Conservation (phyloP, 2,888 invertebrate genomes). For the Dasysyrphus tricinctus region DNA sequence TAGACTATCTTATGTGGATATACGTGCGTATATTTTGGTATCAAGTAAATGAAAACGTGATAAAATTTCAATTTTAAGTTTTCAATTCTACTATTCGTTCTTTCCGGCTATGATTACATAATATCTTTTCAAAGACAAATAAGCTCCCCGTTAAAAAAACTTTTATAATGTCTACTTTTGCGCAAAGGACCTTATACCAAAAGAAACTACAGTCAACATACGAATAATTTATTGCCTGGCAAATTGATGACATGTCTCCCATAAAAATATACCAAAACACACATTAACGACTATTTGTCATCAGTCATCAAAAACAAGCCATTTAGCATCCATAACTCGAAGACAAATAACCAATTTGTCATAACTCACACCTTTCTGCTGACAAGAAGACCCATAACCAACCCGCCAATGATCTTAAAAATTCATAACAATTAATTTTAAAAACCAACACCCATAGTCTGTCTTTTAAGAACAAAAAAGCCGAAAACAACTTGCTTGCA, state of each 20-base stretch:
- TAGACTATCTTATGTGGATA: too few relatives aligned
- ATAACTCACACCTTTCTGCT: slow-evolving; percentile 57
- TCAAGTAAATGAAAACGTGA: too few relatives aligned
- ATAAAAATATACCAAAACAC: slow-evolving; percentile 23
- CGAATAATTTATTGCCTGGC: neutral
- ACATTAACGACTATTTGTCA: slow-evolving; percentile 19
- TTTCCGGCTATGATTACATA: too few relatives aligned
- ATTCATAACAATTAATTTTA: slow-evolving; percentile 63
- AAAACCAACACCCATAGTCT: slow-evolving; percentile 47
- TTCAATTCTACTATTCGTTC: too few relatives aligned
- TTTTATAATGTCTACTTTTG: too few relatives aligned
- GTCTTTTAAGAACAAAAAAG: slow-evolving; percentile 41
- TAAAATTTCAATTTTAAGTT: too few relatives aligned
- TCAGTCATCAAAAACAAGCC: neutral
- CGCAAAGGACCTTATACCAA: neutral
- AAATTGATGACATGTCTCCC: slow-evolving; percentile 4
- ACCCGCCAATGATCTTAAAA: slow-evolving; percentile 54
- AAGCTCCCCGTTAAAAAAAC: too few relatives aligned
- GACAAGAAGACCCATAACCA: slow-evolving; percentile 18
- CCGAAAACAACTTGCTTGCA: slow-evolving; percentile 10
- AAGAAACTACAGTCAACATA: neutral
- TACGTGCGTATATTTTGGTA: too few relatives aligned
- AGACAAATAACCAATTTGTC: slow-evolving; percentile 58
- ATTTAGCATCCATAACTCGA: slow-evolving; percentile 23
- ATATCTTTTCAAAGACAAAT: too few relatives aligned